phyloP scores from a whole-genome alignment of 1,140 invertebrate genomes.

The Eriocheir sinensis region DNA sequence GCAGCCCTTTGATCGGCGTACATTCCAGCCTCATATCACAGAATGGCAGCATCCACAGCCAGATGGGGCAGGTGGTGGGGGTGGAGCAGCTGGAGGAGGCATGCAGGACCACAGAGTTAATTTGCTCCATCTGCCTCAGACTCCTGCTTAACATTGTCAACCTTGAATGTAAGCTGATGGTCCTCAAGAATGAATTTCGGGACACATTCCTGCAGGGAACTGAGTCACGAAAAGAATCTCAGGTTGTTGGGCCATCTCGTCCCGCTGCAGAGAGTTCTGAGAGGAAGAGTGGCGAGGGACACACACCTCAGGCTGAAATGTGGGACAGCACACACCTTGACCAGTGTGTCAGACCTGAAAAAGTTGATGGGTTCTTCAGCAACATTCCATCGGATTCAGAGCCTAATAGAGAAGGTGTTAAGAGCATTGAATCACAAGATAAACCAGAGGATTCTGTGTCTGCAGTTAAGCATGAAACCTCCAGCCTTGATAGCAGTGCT shows the following conservation, averaged over 20 bases:
- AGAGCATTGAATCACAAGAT: neutral
- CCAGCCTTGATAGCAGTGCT: neutral
- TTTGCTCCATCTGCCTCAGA: slow-evolving; percentile 11
- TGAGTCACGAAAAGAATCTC: neutral
- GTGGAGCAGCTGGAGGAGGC: slow-evolving; percentile 18
- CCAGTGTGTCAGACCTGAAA: neutral
- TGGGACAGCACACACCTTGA: neutral
- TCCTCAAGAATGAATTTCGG: slow-evolving; percentile 38
- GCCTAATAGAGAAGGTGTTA: no score
- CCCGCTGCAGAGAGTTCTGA: neutral
- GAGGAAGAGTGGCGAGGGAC: neutral
- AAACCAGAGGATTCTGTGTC: neutral
- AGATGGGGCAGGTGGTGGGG: slow-evolving; percentile 33
- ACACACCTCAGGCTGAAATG: neutral
- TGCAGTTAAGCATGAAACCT: neutral
- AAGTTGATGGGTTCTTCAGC: neutral
- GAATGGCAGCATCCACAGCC: slow-evolving; percentile 45
- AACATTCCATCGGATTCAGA: neutral
- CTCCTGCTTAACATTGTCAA: slow-evolving; percentile 50
- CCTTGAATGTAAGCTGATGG: slow-evolving; percentile 17
- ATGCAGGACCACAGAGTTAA: neutral
- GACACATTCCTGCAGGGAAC: slow-evolving; percentile 29
- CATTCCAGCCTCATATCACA: neutral
- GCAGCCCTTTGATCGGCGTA: neutral
- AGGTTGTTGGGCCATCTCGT: neutral